Evolutionary conservation across 2,797 vertebrate species (phyloP), one percentile per base, ranked within the genome.

Genomic region (Myoxocephalus aenaeus): DNA sequence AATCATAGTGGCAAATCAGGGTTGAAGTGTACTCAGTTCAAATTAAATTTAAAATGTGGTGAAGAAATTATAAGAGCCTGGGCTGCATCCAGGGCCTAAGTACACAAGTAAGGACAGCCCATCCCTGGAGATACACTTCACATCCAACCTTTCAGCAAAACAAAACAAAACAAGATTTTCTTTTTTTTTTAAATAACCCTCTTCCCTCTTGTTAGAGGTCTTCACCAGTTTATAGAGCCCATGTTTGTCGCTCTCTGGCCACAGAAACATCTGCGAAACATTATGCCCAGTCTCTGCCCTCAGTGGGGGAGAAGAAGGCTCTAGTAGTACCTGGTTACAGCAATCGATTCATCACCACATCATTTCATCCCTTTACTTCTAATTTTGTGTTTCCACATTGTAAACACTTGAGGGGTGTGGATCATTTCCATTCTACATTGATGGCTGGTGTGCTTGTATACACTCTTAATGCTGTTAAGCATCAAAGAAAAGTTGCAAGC

Each of bases 201-300:
- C 25, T 85, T 83, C 83, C 84, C 86, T 89, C 90, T 89, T 89
- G 79, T 84, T 82, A 77, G 88, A 92, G 87, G 88, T 92, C 90
- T 83, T 90, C 79, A 83, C 73, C 82, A 73, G 84, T 92, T 94
- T 92, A 91, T 91, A 92, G 91, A 92, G 87, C 83, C 80, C 88
- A 91, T 92, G 90, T 90, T 93, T 94, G 91, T 91, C 87, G 88
- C 88, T 92, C 80, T 83, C 64, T 87, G 85, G 87, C 91, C 91
- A 85, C 90, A 92, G 75, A 86, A 90, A 93, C 93, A 93, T 93
- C 91, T 94, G 92, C 91, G 90, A 90, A 88, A 90, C 85, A 87
- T 85, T 92, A 86, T 87, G 90, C 91, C 88, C 86, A 87, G 89
- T 91, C 90, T 88, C 82, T 92, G 78, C 88, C 84, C 83, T 86